A percentile compares a stretch with the other conserved stretches of the same genome.
Conservation (phyloP, 2,888 invertebrate genomes). For the Metellina segmentata region DNA sequence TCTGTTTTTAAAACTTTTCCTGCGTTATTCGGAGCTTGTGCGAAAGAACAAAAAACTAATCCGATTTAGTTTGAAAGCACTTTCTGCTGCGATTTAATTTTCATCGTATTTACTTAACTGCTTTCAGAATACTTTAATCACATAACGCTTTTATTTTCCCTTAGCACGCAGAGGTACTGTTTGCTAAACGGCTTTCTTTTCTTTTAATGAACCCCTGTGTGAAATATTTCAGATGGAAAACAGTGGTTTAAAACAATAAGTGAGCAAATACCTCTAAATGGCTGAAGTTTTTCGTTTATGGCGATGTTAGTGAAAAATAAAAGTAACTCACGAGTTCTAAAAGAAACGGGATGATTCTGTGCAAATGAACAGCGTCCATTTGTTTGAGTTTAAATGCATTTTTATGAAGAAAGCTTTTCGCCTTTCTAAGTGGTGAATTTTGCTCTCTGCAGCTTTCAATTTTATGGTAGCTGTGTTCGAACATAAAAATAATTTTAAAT, state of each 20-base stretch:
- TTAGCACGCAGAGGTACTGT: not conserved
- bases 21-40: not conserved
- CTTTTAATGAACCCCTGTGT: conserved; percentile 37
- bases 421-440: not conserved
- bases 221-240: not conserved
- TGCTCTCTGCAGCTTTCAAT: not conserved
- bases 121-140: conserved; percentile 37
- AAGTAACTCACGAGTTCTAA: not conserved
- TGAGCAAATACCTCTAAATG: conserved; percentile 41
- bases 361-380: not conserved
- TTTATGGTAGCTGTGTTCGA: not conserved
- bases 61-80: conserved; percentile 1
- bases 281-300: conserved; percentile 32
- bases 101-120: conserved; percentile 49
- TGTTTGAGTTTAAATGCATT: not conserved
- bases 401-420: not conserved
- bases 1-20: not conserved
- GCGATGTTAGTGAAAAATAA: not conserved
- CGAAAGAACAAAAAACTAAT: conserved; percentile 11
- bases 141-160: not conserved
- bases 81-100: not conserved
- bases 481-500: not conserved
- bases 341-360: not conserved
- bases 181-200: conserved; percentile 27
- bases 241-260: conserved; percentile 13